phyloP scores from a whole-genome alignment of 1,140 invertebrate species.

The Leptopilina clavipes region DNA sequence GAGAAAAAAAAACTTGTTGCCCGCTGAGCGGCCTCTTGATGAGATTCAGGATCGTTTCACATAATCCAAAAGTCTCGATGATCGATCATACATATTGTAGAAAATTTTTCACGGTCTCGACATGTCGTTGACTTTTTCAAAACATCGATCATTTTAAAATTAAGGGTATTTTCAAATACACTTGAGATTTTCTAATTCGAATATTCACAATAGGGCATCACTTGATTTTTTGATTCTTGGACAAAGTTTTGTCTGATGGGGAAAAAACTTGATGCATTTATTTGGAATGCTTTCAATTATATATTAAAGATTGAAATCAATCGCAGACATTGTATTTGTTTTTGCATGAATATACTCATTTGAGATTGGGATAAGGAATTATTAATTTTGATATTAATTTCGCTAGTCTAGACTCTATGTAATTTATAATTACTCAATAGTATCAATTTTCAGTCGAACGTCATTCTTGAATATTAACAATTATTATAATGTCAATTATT shows the following conservation, averaged over 20 bases:
- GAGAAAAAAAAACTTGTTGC: conserved; percentile 3
- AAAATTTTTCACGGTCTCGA: conserved; percentile 21
- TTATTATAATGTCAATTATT: too few relatives aligned
- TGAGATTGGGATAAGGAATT: background rate
- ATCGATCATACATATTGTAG: conserved; percentile 27
- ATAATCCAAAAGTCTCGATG: conserved; percentile 31
- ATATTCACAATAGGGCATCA: background rate
- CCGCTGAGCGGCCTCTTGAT: conserved; percentile 23
- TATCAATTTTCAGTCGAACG: background rate
- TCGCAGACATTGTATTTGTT: background rate
- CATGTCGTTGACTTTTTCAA: conserved; percentile 26
- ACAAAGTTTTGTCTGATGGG: background rate
- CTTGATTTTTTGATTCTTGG: background rate
- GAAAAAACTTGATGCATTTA: too few relatives aligned
- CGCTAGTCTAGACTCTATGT: conserved; percentile 3
- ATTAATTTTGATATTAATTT: background rate
- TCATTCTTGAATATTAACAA: too few relatives aligned
- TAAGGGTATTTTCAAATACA: background rate
- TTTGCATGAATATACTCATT: background rate
- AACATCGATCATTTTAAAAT: conserved; percentile 10
- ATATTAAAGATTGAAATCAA: conserved; percentile 1
- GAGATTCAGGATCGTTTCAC: conserved; percentile 23
- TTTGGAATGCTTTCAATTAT: too few relatives aligned
- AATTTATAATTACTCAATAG: background rate
- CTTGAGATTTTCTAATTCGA: conserved; percentile 6